These are phyloP conservation scores for Scalopus aquaticus DNA, from an alignment of 2,113 vertebrate species.

Conservation along the genomic window DNA sequence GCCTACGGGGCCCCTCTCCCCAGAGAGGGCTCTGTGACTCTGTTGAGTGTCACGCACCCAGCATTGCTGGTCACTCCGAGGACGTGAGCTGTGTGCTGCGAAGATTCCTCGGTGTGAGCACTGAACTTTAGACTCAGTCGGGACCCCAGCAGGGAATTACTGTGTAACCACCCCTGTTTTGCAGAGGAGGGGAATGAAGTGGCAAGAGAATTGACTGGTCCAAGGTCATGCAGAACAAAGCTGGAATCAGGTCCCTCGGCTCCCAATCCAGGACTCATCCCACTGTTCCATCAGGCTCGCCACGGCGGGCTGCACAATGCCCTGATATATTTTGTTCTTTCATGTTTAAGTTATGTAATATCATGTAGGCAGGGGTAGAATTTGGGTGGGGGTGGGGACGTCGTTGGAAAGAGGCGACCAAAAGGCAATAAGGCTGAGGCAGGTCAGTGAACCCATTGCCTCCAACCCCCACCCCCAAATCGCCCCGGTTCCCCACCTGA, in stretches of 20 bases:
- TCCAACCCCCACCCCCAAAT: not conserved
- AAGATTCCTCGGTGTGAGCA: no score
- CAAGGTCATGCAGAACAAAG: not conserved
- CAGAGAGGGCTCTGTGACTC: not conserved
- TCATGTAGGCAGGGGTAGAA: not conserved
- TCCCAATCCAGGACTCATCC: not conserved
- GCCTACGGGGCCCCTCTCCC: accelerated
- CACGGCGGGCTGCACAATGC: not conserved
- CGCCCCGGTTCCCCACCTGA: not conserved
- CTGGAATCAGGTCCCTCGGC: not conserved
- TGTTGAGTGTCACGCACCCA: conserved; percentile 32
- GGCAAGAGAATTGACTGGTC: not conserved
- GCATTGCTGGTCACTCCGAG: not conserved
- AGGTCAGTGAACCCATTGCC: not conserved
- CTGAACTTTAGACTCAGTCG: not conserved
- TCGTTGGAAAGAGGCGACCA: conserved; percentile 2
- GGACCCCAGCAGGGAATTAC: not conserved
- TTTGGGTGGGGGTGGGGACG: not conserved
- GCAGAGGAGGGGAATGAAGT: not conserved
- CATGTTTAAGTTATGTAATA: not conserved
- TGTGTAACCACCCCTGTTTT: not conserved
- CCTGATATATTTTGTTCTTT: not conserved
- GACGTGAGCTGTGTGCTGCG: no score
- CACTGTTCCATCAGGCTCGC: not conserved
- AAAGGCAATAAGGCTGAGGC: not conserved